Base-by-base conservation (phyloP, 2,113 vertebrate genomes). In the Ivindomyrus marchei region DNA sequence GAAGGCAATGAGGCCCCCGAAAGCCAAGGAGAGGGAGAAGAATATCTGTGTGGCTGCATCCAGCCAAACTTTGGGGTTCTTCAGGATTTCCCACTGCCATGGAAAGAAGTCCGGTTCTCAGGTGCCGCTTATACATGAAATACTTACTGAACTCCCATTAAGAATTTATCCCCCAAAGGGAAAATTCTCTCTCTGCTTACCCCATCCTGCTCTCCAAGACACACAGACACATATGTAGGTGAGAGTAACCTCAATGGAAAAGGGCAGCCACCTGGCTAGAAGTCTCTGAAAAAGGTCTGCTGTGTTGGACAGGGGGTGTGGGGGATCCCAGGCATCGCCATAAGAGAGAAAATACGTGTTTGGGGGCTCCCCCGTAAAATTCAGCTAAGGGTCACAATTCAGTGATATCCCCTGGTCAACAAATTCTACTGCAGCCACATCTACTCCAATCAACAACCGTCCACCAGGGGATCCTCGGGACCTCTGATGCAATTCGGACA, bases 21-120 rank as follows among this genome's bases (percentile, higher is more conserved):
- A 97, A 86, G 95, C 97, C 96, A 99, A 91, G 46, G 97, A 98
- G 47, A 99, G 95, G 7, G 97, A 97, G 93, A 97, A 98, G 93
- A 97, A 97, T 39, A 98, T 97, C 95, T 98, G 97, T 0, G 97
- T 97, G 50, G 97, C 95, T 10, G 97, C 97, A 0, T 98, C 98
- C 89, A 99, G 94, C 98, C 98, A 99, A 66, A 98, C 97, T 17
- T 93, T 95, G 11, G 98, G 98, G 17, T 95, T 95, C 93, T 89
- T 95, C 89, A 99, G 94, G 36, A 92, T 92, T 4, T 93, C 91
- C 94, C 98, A 93, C 98, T 99, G 93, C 70, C 94, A 90, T 66
- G 31, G 49, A 90, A 85, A 47, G 89, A 77, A 83, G 53, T 84
- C 52, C 42, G 0, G 88, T 8, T 42, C 47, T 80, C 50, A 83